Base-by-base conservation (phyloP, 1,140 invertebrate genomes). In the Sesamia nonagrioides region DNA sequence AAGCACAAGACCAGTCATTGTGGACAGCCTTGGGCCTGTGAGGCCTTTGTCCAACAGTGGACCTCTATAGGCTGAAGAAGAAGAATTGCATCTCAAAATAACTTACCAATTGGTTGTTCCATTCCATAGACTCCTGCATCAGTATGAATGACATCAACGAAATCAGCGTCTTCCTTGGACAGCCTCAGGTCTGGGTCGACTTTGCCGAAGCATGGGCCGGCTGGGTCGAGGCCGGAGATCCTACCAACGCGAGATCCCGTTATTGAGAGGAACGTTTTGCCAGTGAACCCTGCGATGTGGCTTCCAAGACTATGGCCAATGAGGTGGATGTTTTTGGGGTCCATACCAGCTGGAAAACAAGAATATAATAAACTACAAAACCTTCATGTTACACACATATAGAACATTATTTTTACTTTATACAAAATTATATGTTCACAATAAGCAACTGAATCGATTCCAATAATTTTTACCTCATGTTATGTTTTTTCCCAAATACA, bases 221-320 rank as follows among this genome's bases (percentile, higher is more conserved):
- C 97, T 0, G 97, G 97, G 92, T 98, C 97, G 84, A 97, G 86
- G 0, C 96, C 97, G 9, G 97, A 96, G 21, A 97, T 97, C 21
- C 97, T 95, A 6, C 95, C 96, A 3, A 97, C 87, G 45, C 87
- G 89, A 27, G 88, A 81, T 2, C 96, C 95, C 0, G 95, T 95
- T 6, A 87, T 40, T 0, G 75, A 18, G 8, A 61, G 40, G 78
- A 90, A 86, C 8, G 78, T 79, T 82, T 96, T 96, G 0, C 97
- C 98, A 0, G 97, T 95, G 74, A 97, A 97, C 0, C 97, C 97
- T 0, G 97, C 96, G 21, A 98, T 96, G 85, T 99, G 98, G 0
- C 97, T 97, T 6, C 37, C 37, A 6, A 40, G 37, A 40, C 37
- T 40, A 9, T 40, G 37, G 6, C 37, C 37, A 8, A 98, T 96